Evolutionary conservation across 2,888 invertebrate species (phyloP).

Genomic region (Platycheirus rosarum): DNA sequence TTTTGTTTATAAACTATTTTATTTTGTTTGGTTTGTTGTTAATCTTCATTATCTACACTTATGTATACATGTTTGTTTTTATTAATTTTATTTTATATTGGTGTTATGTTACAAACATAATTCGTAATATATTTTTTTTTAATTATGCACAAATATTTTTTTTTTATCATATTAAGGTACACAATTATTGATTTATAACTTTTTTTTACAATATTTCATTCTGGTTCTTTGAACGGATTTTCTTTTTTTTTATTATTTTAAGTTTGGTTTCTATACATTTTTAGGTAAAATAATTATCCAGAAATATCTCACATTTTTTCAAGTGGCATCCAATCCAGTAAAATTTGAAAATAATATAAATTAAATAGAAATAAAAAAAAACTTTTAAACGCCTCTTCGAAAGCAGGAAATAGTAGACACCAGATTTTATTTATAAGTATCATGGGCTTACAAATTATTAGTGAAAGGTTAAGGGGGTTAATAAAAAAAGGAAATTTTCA

Average conservation of each 20-base stretch:
- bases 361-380: too few species aligned
- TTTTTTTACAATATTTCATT: slow-evolving; percentile 21
- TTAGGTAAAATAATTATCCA: slow-evolving; percentile 32
- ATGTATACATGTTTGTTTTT: slow-evolving; percentile 41
- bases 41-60: slow-evolving; percentile 72
- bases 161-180: slow-evolving; percentile 67
- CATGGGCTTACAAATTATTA: neutral
- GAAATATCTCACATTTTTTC: slow-evolving; percentile 35
- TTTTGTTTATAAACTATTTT: slow-evolving; percentile 60
- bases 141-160: slow-evolving; percentile 41
- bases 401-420: too few species aligned
- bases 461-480: neutral
- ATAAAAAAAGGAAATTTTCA: neutral
- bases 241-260: slow-evolving; percentile 36
- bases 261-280: slow-evolving; percentile 28
- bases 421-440: too few species aligned
- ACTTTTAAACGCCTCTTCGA: too few species aligned
- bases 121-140: slow-evolving; percentile 43
- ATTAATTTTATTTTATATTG: slow-evolving; percentile 60
- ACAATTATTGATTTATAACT: slow-evolving; percentile 65
- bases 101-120: slow-evolving; percentile 72
- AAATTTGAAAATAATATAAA: neutral
- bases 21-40: slow-evolving; percentile 35
- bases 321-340: slow-evolving; percentile 58
- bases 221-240: slow-evolving; percentile 61